Base-by-base conservation (phyloP, 2,113 vertebrate species). In the Atherinomorus stipes region DNA sequence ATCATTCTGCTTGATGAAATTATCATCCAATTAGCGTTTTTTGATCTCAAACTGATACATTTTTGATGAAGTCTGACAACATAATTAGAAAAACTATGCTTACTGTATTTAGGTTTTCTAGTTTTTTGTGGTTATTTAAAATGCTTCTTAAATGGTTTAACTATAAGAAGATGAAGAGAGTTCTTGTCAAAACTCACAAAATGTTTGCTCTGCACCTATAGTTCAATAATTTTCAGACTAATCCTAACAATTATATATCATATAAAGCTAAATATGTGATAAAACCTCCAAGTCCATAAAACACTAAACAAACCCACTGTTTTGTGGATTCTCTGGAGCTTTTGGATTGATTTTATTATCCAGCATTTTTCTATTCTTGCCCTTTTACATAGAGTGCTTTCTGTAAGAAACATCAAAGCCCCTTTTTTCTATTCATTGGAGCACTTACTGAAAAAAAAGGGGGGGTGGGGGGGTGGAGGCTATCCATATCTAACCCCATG, bases 381-480 rank as follows among this genome's bases (percentile, higher is more conserved):
- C 62, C 74, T 89, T 34, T 86, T 85, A 83, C 80, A 89, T 60
- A 8, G 26, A 50, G 16, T 18, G 75, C 70, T 73, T 83, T 91
- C 76, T 90, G 74, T 76, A 64, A 79, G 71, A 83, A 82, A 88
- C 75, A 90, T 92, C 85, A 89, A 92, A 80, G 87, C 49, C 56
- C 56, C 51, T 44, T 74, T 85, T 85, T 86, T 50, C 49, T 83
- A 87, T 91, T 90, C 90, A 88, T 78, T 80, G 42, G 54, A 83
- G 65, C 93, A 78, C 65, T 77, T 86, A 81, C 56, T 40, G 44
- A 31, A 86, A 89, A 79, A 71, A 51, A 38, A 34, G 21, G 26
- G 19, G 7, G 18, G 37, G 38, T 85, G 88, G 75, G 88, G 75
- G 47, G 37, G 76, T 83, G 85, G 74, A 64, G 56, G 38, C 84